A percentile compares a stretch with the other conserved stretches of the same genome.
These are phyloP conservation scores for Neuroterus valhalla DNA, from an alignment of 1,140 invertebrate genomes.

Conservation along the genomic window DNA sequence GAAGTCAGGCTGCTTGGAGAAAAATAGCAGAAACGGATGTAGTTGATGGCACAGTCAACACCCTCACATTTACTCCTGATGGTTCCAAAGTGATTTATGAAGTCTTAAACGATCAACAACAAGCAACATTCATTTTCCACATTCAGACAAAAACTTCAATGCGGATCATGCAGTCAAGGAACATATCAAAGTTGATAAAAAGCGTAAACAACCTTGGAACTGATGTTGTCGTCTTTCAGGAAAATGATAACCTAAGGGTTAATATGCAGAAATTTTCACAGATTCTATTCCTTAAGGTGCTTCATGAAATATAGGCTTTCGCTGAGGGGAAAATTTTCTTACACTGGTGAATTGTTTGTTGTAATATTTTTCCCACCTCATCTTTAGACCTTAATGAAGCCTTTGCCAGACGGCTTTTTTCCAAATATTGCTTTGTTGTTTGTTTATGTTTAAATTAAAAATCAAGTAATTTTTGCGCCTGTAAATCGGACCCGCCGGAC, in stretches of 20 bases:
- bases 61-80: conserved; percentile 55
- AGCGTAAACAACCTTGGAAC: conserved; percentile 49
- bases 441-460: too few relatives aligned
- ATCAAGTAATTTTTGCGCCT: too few relatives aligned
- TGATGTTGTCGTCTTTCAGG: conserved; percentile 54
- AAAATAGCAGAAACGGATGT: conserved; percentile 48
- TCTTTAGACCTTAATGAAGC: too few relatives aligned
- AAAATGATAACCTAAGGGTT: conserved; percentile 50
- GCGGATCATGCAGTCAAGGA: conserved; percentile 45
- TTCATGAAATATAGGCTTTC: too few relatives aligned
- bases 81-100: conserved; percentile 60
- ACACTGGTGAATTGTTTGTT: too few relatives aligned
- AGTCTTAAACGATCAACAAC: conserved; percentile 50
- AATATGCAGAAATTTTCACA: conserved; percentile 50
- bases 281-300: background rate
- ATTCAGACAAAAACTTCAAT: conserved; percentile 43
- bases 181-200: conserved; percentile 52
- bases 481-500: too few relatives aligned
- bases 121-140: conserved; percentile 52
- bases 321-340: too few relatives aligned
- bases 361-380: too few relatives aligned
- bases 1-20: conserved; percentile 44
- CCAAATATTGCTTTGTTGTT: too few relatives aligned
- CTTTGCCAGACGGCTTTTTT: too few relatives aligned
- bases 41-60: conserved; percentile 58